Evolutionary conservation across 2,113 vertebrate species (phyloP).

Genomic region (Micromys minutus): DNA sequence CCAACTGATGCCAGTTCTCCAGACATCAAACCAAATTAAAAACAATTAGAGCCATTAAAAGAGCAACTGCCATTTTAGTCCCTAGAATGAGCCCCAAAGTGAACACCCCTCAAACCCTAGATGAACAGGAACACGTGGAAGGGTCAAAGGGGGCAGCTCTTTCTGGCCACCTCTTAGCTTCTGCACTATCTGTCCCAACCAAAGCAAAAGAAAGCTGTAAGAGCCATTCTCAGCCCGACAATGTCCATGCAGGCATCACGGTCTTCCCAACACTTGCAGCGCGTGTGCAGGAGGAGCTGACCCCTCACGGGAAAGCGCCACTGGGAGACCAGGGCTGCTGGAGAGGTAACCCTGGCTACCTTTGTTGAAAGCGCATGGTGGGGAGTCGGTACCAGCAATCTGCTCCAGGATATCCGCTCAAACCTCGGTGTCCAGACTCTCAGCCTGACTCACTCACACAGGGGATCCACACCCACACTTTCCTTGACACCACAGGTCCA

Average conservation of each 20-base stretch:
- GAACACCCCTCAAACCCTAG: too few relatives aligned
- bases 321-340: neutral
- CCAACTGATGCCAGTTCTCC: neutral
- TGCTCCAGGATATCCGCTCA: neutral
- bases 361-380: neutral
- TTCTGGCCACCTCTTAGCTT: neutral
- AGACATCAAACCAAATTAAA: neutral
- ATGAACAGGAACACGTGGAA: neutral
- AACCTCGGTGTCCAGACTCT: accelerated
- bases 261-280: neutral
- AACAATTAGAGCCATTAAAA: neutral
- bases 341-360: neutral
- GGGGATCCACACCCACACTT: too few relatives aligned
- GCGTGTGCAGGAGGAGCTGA: neutral
- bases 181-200: neutral
- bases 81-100: neutral
- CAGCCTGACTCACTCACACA: too few relatives aligned
- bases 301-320: too few relatives aligned
- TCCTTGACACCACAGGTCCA: neutral
- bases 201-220: neutral
- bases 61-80: neutral
- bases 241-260: neutral
- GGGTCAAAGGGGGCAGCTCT: neutral
- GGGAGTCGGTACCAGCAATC: neutral
- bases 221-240: neutral